Evolutionary conservation across 2,113 vertebrate genomes (phyloP), one percentile per base, ranked within the genome.

Genomic region (Myodes glareolus): DNA sequence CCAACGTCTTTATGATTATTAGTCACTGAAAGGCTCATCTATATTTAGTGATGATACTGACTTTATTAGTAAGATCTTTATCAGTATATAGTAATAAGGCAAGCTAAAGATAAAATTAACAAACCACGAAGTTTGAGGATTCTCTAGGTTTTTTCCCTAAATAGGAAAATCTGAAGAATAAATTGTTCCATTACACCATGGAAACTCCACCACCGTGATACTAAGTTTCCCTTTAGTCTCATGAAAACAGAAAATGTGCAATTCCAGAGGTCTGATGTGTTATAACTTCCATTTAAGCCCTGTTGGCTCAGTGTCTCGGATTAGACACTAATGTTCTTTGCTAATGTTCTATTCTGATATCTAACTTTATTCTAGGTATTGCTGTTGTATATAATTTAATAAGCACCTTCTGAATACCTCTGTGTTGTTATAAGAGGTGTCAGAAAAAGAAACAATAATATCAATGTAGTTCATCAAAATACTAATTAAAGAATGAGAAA

Each of bases 401-500:
- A 33, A 96, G 36, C 27, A 72, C 3, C 58, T 95, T 94, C 33
- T 67, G 87, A 88, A 88, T 78, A n/a, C 42, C 65, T 33, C 23
- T 84, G 5, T 80, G 73, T 96, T 84, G 63, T 87, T 65, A 31
- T 50, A 92, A 84, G n/a, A 92, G 19, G 4, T 92, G 3, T 88
- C 70, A 94, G 78, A 93, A 80, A 96, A 3, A 91, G 12, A 23
- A 91, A 68, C 65, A 95, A 50, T 17, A 93, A 92, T 61, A 63
- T 92, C 68, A 77, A 17, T 75, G 31, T 19, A 65, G 36, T 88
- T 96, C 68, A 65, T 12, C 42, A 90, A 95, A 96, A 95, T 55
- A 0, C 33, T 82, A 84, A 88, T 88, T 95, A 90, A 90, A 85
- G 72, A 92, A 78, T 75, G 58, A 97, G 95, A 19, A 89, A 78